Base-by-base conservation (phyloP, 2,888 invertebrate genomes). In the Sialis lutaria region DNA sequence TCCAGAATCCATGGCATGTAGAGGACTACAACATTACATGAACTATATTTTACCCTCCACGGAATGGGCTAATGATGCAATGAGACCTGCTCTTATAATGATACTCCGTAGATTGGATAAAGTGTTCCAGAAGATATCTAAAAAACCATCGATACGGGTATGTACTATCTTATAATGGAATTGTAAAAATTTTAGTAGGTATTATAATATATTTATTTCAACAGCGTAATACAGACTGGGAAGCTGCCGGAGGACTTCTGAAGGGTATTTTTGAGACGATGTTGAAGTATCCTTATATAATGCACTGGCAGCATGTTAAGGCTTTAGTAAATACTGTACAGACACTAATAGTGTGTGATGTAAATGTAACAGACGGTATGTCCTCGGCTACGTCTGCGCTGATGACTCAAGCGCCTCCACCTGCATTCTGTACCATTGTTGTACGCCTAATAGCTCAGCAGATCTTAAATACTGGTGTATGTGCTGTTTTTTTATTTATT, bases 231-330 rank as follows among this genome's bases (percentile, higher is more conserved):
- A 89, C 91, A 0, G 95, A 97, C 60, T 98, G 97, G 97, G 89
- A 91, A 59, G 93, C 97, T 0, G 93, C 97, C 1, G 89, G 92
- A 42, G 87, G 88, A 13, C 70, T 98, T 44, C 68, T 98, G 1
- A 91, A 89, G 69, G 97, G 95, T 43, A 82, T 96, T 12, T 95
- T 96, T 61, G 87, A 92, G 61, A 96, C 97, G 0, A 78, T 97
- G 63, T 75, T 84, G 49, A 81, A 86, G 51, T 95, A 91, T 65
- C 91, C 93, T 0, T 97, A 92, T 64, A 90, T 98, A 47, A 88
- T 96, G 58, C 95, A 97, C 62, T 85, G 84, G 79, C 93, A 92
- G 56, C 92, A 96, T 64, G 76, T 97, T 49, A 97, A 96, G 62
- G 79, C 84, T 0, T 69, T 91, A 0, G 74, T 91, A 9, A 81